Conservation (phyloP, 2,113 vertebrate species). For the Albula glossodonta region DNA sequence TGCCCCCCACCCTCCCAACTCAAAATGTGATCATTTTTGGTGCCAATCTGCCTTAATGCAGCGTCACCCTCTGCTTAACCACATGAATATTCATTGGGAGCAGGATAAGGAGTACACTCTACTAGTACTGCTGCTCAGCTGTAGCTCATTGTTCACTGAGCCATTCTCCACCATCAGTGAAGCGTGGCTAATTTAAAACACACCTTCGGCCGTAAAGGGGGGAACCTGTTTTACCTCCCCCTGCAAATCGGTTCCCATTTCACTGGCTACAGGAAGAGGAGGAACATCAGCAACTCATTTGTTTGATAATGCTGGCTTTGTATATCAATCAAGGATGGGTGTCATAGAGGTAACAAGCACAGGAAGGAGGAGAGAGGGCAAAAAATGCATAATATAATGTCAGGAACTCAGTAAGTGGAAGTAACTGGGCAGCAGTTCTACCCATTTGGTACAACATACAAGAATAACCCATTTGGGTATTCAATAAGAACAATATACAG, state of each 20-base stretch:
- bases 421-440: no score
- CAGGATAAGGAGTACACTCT: background rate
- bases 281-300: background rate
- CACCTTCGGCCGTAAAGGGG: slow-evolving; percentile 55
- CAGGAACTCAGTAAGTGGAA: background rate
- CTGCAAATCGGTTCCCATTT: slow-evolving; percentile 56
- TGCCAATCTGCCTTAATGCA: slow-evolving; percentile 50
- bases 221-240: slow-evolving; percentile 38
- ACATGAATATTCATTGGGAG: slow-evolving; percentile 48
- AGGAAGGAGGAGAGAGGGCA: background rate
- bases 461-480: background rate
- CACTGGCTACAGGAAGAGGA: slow-evolving; percentile 43
- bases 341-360: background rate
- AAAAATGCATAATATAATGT: background rate
- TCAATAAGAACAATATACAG: background rate
- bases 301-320: background rate
- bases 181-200: slow-evolving; percentile 72
- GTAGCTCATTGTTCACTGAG: slow-evolving; percentile 61
- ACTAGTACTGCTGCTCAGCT: slow-evolving; percentile 26
- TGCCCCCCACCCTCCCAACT: background rate
- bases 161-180: slow-evolving; percentile 50
- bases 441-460: background rate
- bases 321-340: background rate
- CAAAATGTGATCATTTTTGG: slow-evolving; percentile 46
- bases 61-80: slow-evolving; percentile 44